These are phyloP conservation scores for Picathartes gymnocephalus DNA, from an alignment of 2,113 vertebrate species.

Conservation along the genomic window DNA sequence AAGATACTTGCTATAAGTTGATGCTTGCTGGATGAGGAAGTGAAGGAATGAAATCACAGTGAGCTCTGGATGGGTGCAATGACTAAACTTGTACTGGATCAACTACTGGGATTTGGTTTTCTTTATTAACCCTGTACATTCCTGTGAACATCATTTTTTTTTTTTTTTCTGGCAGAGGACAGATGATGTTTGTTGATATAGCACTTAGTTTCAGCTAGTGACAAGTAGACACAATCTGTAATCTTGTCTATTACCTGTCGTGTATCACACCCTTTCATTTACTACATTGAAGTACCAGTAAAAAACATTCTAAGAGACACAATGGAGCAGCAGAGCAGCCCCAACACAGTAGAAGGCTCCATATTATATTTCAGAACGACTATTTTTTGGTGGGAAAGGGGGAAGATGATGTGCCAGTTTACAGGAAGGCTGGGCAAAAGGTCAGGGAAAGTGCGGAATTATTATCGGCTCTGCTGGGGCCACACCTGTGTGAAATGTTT, in stretches of 20 bases:
- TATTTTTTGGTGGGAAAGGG: not conserved
- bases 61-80: slow-evolving; percentile 22
- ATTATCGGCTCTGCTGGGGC: slow-evolving; percentile 63
- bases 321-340: slow-evolving; percentile 6
- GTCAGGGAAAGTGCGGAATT: slow-evolving; percentile 75
- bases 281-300: slow-evolving; percentile 19
- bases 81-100: slow-evolving; percentile 48
- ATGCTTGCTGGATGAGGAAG: slow-evolving; percentile 52
- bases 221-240: slow-evolving; percentile 45
- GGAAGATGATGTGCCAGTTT: slow-evolving; percentile 42
- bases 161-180: not conserved
- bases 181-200: slow-evolving; percentile 12
- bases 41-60: slow-evolving; percentile 28
- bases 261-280: slow-evolving; percentile 53
- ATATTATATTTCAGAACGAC: slow-evolving; percentile 58
- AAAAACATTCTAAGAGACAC: slow-evolving; percentile 62
- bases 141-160: not conserved
- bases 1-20: not conserved
- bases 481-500: slow-evolving; percentile 67
- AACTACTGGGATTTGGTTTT: slow-evolving; percentile 34
- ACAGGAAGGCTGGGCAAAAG: slow-evolving; percentile 71
- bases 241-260: slow-evolving; percentile 12
- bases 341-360: not conserved
- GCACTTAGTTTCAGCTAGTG: slow-evolving; percentile 43
- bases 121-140: slow-evolving; percentile 28